phyloP scores from a whole-genome alignment of 2,113 vertebrate species.

The Opisthocomus hoazin region DNA sequence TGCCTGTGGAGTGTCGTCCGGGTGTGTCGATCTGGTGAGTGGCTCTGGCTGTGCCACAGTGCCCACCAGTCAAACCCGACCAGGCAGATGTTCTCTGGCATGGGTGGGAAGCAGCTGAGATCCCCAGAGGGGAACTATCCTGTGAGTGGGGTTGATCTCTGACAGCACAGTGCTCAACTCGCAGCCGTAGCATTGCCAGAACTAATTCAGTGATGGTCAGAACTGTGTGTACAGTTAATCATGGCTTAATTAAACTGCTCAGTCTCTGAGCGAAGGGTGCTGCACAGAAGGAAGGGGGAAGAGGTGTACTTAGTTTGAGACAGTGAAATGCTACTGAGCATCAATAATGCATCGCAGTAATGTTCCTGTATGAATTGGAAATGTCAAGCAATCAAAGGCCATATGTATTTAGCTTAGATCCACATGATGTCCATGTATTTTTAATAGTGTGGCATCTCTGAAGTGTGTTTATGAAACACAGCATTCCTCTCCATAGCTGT shows the following conservation, averaged over 20 bases:
- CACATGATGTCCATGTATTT: constrained; percentile 74
- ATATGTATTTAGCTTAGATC: constrained; percentile 76
- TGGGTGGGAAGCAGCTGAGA: neutral
- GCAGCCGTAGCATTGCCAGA: neutral
- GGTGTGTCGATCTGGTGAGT: rapidly evolving
- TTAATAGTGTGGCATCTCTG: constrained; percentile 73
- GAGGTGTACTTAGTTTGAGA: constrained; percentile 50
- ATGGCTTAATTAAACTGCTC: constrained; percentile 53
- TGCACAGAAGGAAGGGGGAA: neutral
- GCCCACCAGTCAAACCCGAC: neutral
- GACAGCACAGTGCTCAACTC: neutral
- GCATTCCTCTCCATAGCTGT: neutral
- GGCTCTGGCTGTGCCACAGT: neutral
- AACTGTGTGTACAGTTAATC: constrained; percentile 25
- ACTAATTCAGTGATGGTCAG: neutral
- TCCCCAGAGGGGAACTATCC: neutral
- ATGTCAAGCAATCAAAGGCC: constrained; percentile 76
- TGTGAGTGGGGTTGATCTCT: too few species aligned
- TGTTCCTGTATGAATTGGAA: constrained; percentile 73
- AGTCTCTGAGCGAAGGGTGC: neutral
- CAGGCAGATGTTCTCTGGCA: neutral
- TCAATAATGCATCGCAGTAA: constrained; percentile 72
- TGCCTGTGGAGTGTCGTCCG: rapidly evolving
- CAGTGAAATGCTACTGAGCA: constrained; percentile 56
- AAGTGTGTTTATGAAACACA: constrained; percentile 67